These are phyloP conservation scores for Sylvicola cinctus DNA, from an alignment of 2,888 invertebrate species.

Conservation along the genomic window DNA sequence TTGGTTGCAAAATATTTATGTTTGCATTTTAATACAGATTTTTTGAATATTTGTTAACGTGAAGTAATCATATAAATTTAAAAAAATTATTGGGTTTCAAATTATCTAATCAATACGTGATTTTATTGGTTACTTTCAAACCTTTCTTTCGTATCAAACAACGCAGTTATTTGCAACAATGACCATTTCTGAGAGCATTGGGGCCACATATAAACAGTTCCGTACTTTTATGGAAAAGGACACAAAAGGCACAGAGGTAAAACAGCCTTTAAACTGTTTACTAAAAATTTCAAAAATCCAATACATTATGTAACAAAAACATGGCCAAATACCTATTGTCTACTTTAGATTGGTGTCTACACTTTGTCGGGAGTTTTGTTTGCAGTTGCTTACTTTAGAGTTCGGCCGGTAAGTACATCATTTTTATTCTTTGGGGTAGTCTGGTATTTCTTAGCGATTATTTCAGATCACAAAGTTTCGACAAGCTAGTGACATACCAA, in stretches of 20 bases:
- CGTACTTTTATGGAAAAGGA: constrained; percentile 4
- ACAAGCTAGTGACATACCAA: constrained; percentile 34
- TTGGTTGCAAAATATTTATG: too few species aligned
- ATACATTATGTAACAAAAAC: neutral
- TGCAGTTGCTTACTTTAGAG: constrained; percentile 32
- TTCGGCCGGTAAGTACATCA: constrained; percentile 32
- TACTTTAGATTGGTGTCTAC: constrained; percentile 33
- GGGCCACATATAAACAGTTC: constrained; percentile 1
- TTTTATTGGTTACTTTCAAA: too few species aligned
- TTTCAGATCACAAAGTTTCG: constrained; percentile 39
- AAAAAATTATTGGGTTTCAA: too few species aligned
- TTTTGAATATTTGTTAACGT: too few species aligned
- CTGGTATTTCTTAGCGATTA: constrained; percentile 3
- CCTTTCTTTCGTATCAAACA: too few species aligned
- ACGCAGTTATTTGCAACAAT: too few species aligned
- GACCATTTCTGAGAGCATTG: too few species aligned
- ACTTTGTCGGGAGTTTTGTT: constrained; percentile 34
- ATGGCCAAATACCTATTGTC: too few species aligned
- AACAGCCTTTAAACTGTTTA: neutral
- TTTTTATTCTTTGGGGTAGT: neutral
- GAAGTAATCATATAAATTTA: too few species aligned
- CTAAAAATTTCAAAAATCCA: neutral
- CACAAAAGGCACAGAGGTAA: constrained; percentile 5
- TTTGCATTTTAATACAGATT: too few species aligned
- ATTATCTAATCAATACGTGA: too few species aligned